Conservation (phyloP, 1,140 invertebrate species). For the Colletes gigas region DNA sequence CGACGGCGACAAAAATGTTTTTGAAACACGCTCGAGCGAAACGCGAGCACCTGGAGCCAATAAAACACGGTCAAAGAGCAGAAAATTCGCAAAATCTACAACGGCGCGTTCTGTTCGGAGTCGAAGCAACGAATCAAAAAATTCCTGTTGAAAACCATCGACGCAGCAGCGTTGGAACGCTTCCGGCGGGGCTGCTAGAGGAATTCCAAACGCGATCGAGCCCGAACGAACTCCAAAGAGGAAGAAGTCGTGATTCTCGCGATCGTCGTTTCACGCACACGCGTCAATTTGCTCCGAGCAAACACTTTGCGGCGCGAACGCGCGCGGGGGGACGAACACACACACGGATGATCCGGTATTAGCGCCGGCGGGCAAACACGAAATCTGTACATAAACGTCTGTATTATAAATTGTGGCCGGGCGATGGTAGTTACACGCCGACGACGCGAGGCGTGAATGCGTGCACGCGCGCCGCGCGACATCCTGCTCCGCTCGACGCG, state of each 20-base stretch:
- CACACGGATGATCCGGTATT: constrained; percentile 37
- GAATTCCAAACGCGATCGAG: no score
- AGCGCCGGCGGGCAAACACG: constrained; percentile 59
- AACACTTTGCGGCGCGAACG: neutral
- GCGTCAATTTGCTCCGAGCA: neutral
- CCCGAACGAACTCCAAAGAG: neutral
- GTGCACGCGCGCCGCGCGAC: constrained; percentile 13
- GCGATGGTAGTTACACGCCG: constrained; percentile 47
- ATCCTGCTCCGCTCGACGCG: neutral
- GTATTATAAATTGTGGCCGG: constrained; percentile 71
- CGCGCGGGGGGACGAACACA: neutral
- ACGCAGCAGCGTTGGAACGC: neutral
- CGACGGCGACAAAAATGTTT: no score
- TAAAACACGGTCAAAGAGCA: no score
- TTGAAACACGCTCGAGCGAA: no score
- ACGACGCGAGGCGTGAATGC: constrained; percentile 17
- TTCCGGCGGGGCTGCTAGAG: no score
- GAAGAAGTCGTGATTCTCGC: neutral
- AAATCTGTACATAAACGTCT: constrained; percentile 69
- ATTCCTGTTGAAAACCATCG: neutral
- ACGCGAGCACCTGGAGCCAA: no score
- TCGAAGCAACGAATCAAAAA: no score
- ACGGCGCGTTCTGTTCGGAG: no score
- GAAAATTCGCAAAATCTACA: no score
- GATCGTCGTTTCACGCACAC: no score